A percentile compares a stretch with the other conserved stretches of the same genome.
Evolutionary conservation across 2,888 invertebrate species (phyloP).

Genomic region (Ceraclea dissimilis): DNA sequence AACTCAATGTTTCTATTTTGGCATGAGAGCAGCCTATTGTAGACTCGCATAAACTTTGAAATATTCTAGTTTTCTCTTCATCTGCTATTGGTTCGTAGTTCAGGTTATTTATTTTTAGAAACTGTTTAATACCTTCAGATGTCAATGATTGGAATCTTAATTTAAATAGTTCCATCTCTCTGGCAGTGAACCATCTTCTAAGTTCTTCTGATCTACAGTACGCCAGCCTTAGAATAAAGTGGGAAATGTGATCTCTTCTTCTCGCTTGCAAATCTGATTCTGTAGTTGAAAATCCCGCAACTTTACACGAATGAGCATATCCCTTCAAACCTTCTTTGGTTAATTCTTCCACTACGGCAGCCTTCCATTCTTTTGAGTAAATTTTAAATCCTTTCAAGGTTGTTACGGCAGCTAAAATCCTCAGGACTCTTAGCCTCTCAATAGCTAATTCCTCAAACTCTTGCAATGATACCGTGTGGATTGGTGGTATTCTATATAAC

Average conservation of each 20-base stretch:
- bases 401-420: constrained; percentile 68
- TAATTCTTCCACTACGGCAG: constrained; percentile 56
- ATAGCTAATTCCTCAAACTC: constrained; percentile 85
- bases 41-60: constrained; percentile 53
- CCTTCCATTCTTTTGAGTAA: constrained; percentile 60
- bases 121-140: constrained; percentile 54
- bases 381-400: constrained; percentile 53
- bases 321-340: constrained; percentile 60
- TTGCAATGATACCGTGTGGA: constrained; percentile 61
- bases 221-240: constrained; percentile 85
- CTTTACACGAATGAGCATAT: constrained; percentile 54
- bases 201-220: constrained; percentile 85
- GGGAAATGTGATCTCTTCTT: constrained; percentile 80
- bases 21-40: constrained; percentile 47
- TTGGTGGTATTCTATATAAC: constrained; percentile 72
- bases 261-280: constrained; percentile 60
- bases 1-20: constrained; percentile 56
- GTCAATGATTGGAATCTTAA: constrained; percentile 63
- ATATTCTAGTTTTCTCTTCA: constrained; percentile 58
- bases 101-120: constrained; percentile 61
- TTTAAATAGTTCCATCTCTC: constrained; percentile 86
- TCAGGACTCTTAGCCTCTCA: constrained; percentile 72
- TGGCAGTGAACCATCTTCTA: constrained; percentile 77
- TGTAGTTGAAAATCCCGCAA: constrained; percentile 45
- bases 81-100: constrained; percentile 58